Conservation (phyloP, 2,797 vertebrate species). For the Paedocypris micromegethes region DNA sequence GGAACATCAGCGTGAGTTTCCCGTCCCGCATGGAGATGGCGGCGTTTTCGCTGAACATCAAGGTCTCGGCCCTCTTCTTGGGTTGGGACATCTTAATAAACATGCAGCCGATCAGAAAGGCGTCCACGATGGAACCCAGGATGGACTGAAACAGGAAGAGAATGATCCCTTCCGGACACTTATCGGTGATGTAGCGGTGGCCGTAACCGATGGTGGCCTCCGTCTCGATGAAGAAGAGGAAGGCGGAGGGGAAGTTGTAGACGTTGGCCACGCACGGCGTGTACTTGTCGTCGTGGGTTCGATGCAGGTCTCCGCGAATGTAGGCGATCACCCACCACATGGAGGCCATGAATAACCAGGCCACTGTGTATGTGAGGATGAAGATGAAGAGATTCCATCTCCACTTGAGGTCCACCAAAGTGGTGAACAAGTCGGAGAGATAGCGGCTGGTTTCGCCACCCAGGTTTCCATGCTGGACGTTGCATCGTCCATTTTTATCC, state of each 20-base stretch:
- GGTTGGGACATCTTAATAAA: constrained; percentile 99
- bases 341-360: constrained; percentile 97
- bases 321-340: constrained; percentile 99
- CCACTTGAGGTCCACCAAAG: constrained; percentile 97
- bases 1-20: constrained; percentile 97
- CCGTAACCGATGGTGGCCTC: constrained; percentile 97
- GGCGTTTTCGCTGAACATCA: constrained; percentile 97
- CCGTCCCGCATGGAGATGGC: constrained; percentile 96
- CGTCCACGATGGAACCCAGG: constrained; percentile 95
- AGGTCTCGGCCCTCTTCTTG: constrained; percentile 94
- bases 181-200: constrained; percentile 97
- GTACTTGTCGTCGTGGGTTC: constrained; percentile 89
- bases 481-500: constrained; percentile 98
- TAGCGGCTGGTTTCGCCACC: constrained; percentile 94
- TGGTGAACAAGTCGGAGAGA: constrained; percentile 95
- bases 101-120: constrained; percentile 97
- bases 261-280: constrained; percentile 97
- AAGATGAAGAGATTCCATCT: constrained; percentile 98
- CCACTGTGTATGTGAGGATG: constrained; percentile 95
- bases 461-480: constrained; percentile 97
- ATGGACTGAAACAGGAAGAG: constrained; percentile 98
- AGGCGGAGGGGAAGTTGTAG: constrained; percentile 97
- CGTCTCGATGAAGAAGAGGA: constrained; percentile 97
- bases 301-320: constrained; percentile 88
- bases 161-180: constrained; percentile 97